These are phyloP conservation scores for Cerastis rubricosa DNA, from an alignment of 2,888 invertebrate genomes.

Conservation along the genomic window DNA sequence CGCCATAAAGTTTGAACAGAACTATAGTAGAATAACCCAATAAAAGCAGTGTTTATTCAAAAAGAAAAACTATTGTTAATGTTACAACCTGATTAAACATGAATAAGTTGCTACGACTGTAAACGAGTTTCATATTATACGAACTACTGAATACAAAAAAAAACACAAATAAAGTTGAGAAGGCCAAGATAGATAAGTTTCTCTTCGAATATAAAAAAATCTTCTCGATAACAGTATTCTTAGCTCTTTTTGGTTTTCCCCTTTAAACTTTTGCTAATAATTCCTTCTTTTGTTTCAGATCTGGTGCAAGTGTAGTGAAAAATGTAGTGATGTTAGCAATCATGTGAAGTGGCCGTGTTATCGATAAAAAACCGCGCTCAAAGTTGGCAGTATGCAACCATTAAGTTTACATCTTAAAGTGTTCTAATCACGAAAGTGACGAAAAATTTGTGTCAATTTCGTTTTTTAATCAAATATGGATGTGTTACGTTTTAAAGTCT, in stretches of 20 bases:
- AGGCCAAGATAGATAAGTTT: not conserved
- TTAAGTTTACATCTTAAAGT: conserved; percentile 21
- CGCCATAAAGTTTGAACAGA: not conserved
- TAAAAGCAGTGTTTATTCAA: not conserved
- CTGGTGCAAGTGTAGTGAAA: conserved; percentile 37
- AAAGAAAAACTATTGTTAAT: conserved; percentile 4
- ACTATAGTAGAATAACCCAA: not conserved
- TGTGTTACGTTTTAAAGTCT: conserved; percentile 8
- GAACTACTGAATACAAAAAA: not conserved
- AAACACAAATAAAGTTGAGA: not conserved
- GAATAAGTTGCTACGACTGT: not conserved
- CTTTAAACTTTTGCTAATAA: conserved; percentile 29
- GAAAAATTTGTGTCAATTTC: not conserved
- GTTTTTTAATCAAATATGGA: conserved; percentile 34
- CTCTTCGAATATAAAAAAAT: not conserved
- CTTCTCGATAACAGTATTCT: not conserved
- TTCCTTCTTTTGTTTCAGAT: conserved; percentile 69
- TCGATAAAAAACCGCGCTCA: conserved; percentile 41
- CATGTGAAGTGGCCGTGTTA: conserved; percentile 33
- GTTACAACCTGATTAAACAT: not conserved
- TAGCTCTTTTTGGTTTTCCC: not conserved
- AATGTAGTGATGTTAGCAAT: conserved; percentile 43
- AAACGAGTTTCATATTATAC: not conserved
- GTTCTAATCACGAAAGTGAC: conserved; percentile 10
- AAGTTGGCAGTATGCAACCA: conserved; percentile 37